A percentile compares a stretch with the other conserved stretches of the same genome.
Conservation (phyloP, 1,140 invertebrate genomes). For the Monomorium pharaonis region DNA sequence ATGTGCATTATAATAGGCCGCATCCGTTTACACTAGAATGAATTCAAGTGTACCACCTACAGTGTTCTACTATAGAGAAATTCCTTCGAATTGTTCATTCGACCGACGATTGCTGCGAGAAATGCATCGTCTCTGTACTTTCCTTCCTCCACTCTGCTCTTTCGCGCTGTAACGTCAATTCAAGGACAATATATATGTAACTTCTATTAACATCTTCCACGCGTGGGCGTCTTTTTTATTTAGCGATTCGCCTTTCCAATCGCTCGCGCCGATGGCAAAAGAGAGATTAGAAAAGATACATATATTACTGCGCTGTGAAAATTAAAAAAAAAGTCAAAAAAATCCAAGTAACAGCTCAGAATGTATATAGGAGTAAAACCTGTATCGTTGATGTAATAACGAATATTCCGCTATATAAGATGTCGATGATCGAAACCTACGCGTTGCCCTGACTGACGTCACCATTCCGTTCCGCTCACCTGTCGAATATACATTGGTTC, state of each 20-base stretch:
- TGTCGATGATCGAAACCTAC: slow-evolving; percentile 69
- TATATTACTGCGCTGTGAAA: background rate
- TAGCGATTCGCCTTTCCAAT: slow-evolving; percentile 31
- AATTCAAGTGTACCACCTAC: slow-evolving; percentile 8
- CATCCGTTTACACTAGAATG: background rate
- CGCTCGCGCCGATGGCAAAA: background rate
- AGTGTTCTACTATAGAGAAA: background rate
- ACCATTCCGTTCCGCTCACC: slow-evolving; percentile 68
- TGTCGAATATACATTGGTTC: slow-evolving; percentile 60
- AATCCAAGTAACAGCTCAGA: background rate
- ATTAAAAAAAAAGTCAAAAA: background rate
- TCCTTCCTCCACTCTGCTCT: too few species aligned
- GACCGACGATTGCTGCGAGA: background rate
- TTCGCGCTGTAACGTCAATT: background rate
- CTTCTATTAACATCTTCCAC: background rate
- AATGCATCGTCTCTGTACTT: background rate
- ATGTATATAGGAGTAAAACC: background rate
- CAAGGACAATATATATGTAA: background rate
- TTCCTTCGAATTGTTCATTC: background rate
- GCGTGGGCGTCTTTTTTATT: slow-evolving; percentile 10
- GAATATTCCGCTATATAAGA: background rate
- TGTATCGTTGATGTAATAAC: background rate
- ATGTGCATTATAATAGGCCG: background rate
- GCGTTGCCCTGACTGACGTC: slow-evolving; percentile 67
- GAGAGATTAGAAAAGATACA: background rate